phyloP scores from a whole-genome alignment of 2,113 vertebrate genomes.

The Rhombomys opimus region DNA sequence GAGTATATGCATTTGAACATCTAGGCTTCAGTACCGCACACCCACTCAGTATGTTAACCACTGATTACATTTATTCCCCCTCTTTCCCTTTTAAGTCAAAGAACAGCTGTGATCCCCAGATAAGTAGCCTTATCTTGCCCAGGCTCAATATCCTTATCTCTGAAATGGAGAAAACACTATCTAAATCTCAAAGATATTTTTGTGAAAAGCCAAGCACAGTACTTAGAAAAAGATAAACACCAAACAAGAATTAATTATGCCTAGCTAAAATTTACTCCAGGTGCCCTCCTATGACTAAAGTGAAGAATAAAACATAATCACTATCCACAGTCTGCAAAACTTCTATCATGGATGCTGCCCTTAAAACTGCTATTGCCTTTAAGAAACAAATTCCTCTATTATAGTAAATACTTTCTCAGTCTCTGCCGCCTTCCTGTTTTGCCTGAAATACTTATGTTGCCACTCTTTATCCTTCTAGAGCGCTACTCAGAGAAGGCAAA shows the following conservation, averaged over 20 bases:
- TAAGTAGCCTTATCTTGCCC: not conserved
- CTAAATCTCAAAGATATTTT: conserved; percentile 1
- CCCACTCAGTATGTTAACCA: not conserved
- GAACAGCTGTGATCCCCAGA: not conserved
- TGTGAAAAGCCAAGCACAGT: not conserved
- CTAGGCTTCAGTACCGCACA: conserved; percentile 7
- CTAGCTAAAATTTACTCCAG: not conserved
- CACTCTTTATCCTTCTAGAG: not conserved
- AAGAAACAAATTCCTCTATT: not conserved
- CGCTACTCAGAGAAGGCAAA: not conserved
- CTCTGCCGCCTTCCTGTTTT: not conserved
- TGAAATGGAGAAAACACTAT: not conserved
- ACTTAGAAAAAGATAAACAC: conserved; percentile 12
- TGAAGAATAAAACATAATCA: not conserved
- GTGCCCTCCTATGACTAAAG: not conserved
- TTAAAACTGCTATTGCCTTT: not conserved
- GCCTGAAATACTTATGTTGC: not conserved
- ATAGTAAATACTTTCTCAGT: not conserved
- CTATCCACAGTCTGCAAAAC: not conserved
- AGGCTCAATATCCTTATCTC: conserved; percentile 9
- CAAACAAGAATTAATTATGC: conserved; percentile 4
- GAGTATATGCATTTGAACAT: not conserved
- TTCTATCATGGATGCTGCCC: not conserved
- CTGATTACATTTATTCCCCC: not conserved
- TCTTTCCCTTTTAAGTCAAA: conserved; percentile 29